phyloP scores from a whole-genome alignment of 2,113 vertebrate genomes.

The Malurus elegans region DNA sequence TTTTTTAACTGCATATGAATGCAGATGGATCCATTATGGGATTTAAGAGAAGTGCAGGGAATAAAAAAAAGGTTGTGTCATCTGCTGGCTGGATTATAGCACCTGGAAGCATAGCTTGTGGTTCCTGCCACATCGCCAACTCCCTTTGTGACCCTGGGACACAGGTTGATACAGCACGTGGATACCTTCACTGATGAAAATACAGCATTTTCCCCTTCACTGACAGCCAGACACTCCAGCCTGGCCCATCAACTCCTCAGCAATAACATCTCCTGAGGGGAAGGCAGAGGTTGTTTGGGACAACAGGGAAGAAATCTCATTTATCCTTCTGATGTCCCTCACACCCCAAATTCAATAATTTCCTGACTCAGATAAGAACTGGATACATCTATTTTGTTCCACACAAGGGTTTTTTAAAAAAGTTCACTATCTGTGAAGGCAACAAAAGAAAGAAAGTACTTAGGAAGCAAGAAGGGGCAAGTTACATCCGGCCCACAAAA shows the following conservation, averaged over 20 bases:
- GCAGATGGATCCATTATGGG: background rate
- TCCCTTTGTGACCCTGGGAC: background rate
- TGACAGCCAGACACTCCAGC: background rate
- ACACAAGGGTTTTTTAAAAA: background rate
- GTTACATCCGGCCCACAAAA: background rate
- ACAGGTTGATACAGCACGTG: background rate
- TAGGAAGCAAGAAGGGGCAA: background rate
- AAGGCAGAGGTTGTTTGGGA: background rate
- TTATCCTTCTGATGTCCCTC: background rate
- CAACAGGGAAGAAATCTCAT: rapidly evolving
- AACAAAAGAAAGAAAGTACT: background rate
- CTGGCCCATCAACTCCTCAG: background rate
- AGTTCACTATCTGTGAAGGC: background rate
- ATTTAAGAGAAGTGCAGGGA: background rate
- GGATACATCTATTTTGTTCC: background rate
- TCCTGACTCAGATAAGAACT: background rate
- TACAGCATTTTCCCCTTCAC: background rate
- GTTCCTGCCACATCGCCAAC: background rate
- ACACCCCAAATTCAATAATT: background rate
- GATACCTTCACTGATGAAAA: background rate
- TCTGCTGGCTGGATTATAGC: background rate
- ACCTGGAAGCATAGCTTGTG: background rate
- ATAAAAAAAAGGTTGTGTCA: background rate
- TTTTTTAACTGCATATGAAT: background rate
- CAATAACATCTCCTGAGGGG: background rate